Evolutionary conservation across 2,797 vertebrate species (phyloP), one percentile per base, ranked within the genome.

Genomic region (Amblyopsis hoosieri): DNA sequence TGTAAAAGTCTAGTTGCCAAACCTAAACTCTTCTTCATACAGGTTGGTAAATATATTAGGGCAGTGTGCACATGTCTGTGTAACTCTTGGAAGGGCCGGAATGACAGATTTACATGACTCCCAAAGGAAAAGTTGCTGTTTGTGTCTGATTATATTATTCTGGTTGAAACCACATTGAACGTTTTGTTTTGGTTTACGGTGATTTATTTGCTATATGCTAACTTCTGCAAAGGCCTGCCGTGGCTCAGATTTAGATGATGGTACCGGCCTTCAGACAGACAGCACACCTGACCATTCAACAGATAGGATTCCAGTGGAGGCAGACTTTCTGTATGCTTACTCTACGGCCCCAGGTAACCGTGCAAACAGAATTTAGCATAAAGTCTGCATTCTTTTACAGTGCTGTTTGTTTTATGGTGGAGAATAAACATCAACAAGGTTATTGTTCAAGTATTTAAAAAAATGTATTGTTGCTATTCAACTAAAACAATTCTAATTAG

Each of bases 271-370:
- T 10, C 91, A 96, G 80, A n/a, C 80, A 0, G 96, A 98, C 74
- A 90, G 93, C 12, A 52, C 13, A 0, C 1, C 0, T 0, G 85
- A 76, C 1, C 62, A 82, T 3, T 64, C 79, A 13, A 13, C 81
- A 10, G 90, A 93, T 12, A 95, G 84, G 85, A 97, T 99, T 77
- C 97, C 97, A 0, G 91, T 98, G 15, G 96, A 98, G 84, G 96
- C 97, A 0, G 96, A 99, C 70, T 99, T 96, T 78, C 60, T 99
- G 12, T 98, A 96, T 5, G 95, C 92, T 0, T 98, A 96, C 73
- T 98, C 96, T 48, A 96, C 96, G 12, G 95, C 93, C 50, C 95
- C 96, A 74, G 96, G 97, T 98, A 87, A 72, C 17, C 0, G 4
- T n/a, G 0, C 14, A 19, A 9, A 37, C 37, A 45, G 47, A 19